A percentile compares a stretch with the other conserved stretches of the same genome.
Evolutionary conservation across 2,888 invertebrate genomes (phyloP).

Genomic region (Cephus sareptanus): DNA sequence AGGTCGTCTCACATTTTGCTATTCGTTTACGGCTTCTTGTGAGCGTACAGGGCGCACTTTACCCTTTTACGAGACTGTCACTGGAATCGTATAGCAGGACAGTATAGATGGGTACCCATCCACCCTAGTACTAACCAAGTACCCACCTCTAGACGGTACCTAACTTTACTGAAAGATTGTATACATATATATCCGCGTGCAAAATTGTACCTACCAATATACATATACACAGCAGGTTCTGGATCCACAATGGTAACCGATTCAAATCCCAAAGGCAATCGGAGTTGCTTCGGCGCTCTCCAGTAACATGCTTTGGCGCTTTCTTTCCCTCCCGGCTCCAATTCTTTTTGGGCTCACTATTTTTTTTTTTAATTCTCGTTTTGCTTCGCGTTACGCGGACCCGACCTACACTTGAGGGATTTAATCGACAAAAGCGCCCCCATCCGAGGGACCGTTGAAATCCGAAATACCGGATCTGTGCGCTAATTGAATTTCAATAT

Average conservation of each 20-base stretch:
- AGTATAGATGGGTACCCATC: not conserved
- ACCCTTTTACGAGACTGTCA: not conserved
- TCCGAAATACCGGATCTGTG: not conserved
- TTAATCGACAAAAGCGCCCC: not conserved
- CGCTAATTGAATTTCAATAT: conserved; percentile 40
- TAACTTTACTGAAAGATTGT: not conserved
- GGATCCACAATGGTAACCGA: not conserved
- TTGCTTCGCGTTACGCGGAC: no score
- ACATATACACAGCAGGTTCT: not conserved
- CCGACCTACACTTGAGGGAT: not conserved
- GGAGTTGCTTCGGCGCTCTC: not conserved
- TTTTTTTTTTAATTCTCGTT: no score
- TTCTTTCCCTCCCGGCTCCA: no score
- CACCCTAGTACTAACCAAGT: not conserved
- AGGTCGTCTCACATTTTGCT: not conserved
- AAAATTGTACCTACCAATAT: not conserved
- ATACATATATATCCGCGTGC: no score
- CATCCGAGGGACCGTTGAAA: not conserved
- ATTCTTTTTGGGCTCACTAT: no score
- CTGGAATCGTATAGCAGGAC: not conserved
- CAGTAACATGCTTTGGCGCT: no score
- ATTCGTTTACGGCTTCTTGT: not conserved
- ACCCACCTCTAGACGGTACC: not conserved
- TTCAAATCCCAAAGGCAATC: not conserved
- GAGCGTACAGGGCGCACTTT: not conserved